These are phyloP conservation scores for Paradisaea rubra DNA, from an alignment of 2,113 vertebrate species.

Conservation along the genomic window DNA sequence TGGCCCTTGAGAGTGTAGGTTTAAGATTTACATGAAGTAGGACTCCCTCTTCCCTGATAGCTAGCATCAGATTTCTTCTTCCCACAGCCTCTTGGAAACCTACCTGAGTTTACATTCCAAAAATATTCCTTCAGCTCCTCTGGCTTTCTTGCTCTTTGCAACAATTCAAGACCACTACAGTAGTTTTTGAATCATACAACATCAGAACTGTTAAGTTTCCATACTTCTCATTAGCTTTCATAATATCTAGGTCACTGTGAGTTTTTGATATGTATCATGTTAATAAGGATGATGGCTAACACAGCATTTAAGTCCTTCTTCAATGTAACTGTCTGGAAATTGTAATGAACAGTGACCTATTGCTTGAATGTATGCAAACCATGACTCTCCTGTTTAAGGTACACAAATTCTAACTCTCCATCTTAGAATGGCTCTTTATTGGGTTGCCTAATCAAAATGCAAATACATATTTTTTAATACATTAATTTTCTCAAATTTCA, in stretches of 20 bases:
- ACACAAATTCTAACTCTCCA: neutral
- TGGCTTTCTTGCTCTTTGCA: neutral
- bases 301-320: neutral
- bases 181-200: neutral
- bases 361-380: neutral
- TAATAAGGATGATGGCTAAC: neutral
- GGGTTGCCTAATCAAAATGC: neutral
- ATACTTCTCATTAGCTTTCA: neutral
- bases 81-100: neutral
- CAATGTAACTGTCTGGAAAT: neutral
- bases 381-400: neutral
- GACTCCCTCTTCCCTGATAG: neutral
- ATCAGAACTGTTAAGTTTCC: neutral
- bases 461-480: neutral
- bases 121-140: neutral
- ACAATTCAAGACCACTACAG: neutral
- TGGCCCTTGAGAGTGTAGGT: neutral
- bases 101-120: constrained; percentile 18
- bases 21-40: neutral
- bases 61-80: neutral
- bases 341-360: neutral
- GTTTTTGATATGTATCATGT: neutral
- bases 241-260: neutral
- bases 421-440: neutral
- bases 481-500: constrained; percentile 16